Evolutionary conservation across 2,888 invertebrate genomes (phyloP).

Genomic region (Drosophila multiciliata): DNA sequence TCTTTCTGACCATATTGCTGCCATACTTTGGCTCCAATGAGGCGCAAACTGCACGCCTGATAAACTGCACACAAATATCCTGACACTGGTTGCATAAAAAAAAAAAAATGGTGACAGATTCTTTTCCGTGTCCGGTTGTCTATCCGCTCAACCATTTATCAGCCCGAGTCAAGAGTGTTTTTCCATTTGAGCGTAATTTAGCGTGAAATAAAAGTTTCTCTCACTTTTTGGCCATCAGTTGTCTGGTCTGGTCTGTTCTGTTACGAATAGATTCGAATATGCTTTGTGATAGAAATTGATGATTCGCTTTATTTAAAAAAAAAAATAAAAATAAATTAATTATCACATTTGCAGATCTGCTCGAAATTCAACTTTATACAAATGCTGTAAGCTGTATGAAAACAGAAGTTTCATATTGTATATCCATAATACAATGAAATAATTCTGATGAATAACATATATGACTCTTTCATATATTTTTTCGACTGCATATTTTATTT

Average conservation of each 20-base stretch:
- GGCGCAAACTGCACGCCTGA: conserved; percentile 31
- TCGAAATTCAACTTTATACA: too few species aligned
- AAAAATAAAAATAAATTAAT: neutral
- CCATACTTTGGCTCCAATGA: conserved; percentile 22
- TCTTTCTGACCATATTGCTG: conserved; percentile 16
- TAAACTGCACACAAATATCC: conserved; percentile 48
- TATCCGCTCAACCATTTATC: conserved; percentile 44
- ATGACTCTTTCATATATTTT: neutral
- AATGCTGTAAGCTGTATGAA: neutral
- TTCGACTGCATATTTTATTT: neutral
- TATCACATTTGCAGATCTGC: neutral
- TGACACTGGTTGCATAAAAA: conserved; percentile 32
- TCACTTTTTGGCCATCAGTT: conserved; percentile 24
- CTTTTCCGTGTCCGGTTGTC: conserved; percentile 10
- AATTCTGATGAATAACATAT: neutral
- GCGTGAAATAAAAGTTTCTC: conserved; percentile 65
- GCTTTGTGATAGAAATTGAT: neutral
- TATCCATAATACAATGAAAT: neutral
- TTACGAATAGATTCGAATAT: neutral
- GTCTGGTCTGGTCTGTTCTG: too few species aligned
- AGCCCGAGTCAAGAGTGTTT: conserved; percentile 50
- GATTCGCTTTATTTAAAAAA: neutral
- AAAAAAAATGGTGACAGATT: conserved; percentile 35
- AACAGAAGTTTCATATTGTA: neutral
- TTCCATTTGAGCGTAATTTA: conserved; percentile 61